phyloP scores from a whole-genome alignment of 2,113 vertebrate genomes.

The Bufo bufo region DNA sequence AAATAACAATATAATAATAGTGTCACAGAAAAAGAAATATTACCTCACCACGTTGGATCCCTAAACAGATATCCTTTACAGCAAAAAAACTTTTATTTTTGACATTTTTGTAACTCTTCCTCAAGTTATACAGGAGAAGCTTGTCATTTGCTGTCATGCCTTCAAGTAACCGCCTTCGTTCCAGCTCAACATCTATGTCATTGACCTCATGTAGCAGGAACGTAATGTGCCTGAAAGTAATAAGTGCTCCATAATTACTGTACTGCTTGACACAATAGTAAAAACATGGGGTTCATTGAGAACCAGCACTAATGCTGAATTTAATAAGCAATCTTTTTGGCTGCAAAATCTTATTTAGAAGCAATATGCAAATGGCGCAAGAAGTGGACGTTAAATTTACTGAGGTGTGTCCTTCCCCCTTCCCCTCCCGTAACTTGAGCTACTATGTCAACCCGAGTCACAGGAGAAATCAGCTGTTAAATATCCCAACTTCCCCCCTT shows the following conservation, averaged over 20 bases:
- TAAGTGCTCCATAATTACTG: not conserved
- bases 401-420: too few species aligned
- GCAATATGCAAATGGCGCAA: too few species aligned
- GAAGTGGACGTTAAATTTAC: too few species aligned
- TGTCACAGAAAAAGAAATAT: not conserved
- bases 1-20: not conserved
- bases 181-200: constrained; percentile 71
- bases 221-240: not conserved
- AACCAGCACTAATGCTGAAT: too few species aligned
- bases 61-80: constrained; percentile 71
- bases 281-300: too few species aligned
- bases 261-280: not conserved
- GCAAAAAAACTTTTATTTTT: constrained; percentile 61
- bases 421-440: too few species aligned
- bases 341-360: too few species aligned
- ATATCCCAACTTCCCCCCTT: too few species aligned
- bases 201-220: not conserved
- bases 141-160: constrained; percentile 67
- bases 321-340: too few species aligned
- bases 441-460: too few species aligned
- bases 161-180: constrained; percentile 65
- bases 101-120: constrained; percentile 64
- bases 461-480: too few species aligned
- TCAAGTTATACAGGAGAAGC: constrained; percentile 69
- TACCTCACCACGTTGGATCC: constrained; percentile 74